These are phyloP conservation scores for Malurus elegans DNA, from an alignment of 2,113 vertebrate genomes.

Conservation along the genomic window DNA sequence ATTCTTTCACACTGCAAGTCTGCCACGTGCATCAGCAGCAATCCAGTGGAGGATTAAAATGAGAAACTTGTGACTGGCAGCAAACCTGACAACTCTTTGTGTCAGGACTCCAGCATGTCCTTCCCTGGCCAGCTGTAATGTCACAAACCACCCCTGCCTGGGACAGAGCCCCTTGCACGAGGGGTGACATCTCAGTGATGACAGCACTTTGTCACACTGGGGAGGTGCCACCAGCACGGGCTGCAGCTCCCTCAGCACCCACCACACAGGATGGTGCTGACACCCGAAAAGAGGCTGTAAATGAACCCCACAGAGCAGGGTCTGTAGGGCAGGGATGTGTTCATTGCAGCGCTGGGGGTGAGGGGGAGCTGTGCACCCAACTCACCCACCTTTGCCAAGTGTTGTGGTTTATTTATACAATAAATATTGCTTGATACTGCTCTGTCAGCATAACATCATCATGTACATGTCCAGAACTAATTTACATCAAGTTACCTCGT, in stretches of 20 bases:
- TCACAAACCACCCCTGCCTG: neutral
- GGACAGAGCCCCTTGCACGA: neutral
- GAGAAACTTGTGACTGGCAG: neutral
- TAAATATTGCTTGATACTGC: no score
- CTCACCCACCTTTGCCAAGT: no score
- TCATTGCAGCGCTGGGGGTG: no score
- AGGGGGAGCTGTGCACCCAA: no score
- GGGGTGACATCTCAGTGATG: neutral
- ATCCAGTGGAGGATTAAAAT: neutral
- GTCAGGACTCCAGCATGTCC: neutral
- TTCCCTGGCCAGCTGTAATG: neutral
- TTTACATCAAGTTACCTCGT: no score
- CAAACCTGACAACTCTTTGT: neutral
- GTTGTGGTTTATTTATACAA: no score
- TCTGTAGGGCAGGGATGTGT: no score
- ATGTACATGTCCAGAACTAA: no score
- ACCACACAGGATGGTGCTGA: neutral
- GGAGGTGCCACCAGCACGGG: neutral
- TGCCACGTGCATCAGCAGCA: neutral
- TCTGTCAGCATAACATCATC: no score
- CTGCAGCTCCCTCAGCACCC: neutral
- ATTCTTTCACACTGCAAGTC: neutral
- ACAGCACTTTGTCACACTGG: neutral
- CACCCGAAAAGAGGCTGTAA: no score
- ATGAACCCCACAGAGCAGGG: no score